Base-by-base conservation (phyloP, 2,113 vertebrate species). In the Megaceryle torquata region DNA sequence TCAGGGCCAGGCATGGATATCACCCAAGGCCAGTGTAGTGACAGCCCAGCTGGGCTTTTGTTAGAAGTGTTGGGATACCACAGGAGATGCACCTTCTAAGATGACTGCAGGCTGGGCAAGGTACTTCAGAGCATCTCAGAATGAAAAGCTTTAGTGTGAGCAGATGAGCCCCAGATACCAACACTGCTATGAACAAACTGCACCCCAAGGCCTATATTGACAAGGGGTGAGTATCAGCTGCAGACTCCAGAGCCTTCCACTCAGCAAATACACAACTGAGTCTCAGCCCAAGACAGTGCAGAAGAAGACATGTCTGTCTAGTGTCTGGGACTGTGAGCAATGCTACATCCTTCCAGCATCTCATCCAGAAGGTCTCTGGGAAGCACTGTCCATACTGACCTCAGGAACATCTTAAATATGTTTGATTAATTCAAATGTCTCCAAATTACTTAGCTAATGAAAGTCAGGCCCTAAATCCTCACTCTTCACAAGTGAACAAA, bases 141-240 rank as follows among this genome's bases (percentile, higher is more conserved):
- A 53, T n/a, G 44, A 22, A n/a, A 51, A 60, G 51, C 46, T 59
- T 82, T 18, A 24, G 37, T 8, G 20, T 17, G 60, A 60, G 67
- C 53, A 79, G 60, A 59, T 67, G 53, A 67, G 67, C 44, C 51
- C 35, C 20, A 28, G 54, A 31, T 28, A 19, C 10, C 53, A 56
- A 31, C 1, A 0, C 28, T 31, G 13, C 18, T 25, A 33, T 4
- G 7, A 57, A 59, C 22, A 43, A 67, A 41, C 26, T 1, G 1
- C 29, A 50, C 43, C 31, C 43, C 26, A 6, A 50, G 65, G 33
- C 56, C 57, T 28, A 7, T 8, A 6, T 21, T 24, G 19, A 15
- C 11, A n/a, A 69, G 63, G 9, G 39, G 5, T 22, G 41, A 50
- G 31, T 39, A 79, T 8, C 48, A 41, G 41, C 29, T 48, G 41